Conservation (phyloP, 1,140 invertebrate species). For the Wasmannia auropunctata region DNA sequence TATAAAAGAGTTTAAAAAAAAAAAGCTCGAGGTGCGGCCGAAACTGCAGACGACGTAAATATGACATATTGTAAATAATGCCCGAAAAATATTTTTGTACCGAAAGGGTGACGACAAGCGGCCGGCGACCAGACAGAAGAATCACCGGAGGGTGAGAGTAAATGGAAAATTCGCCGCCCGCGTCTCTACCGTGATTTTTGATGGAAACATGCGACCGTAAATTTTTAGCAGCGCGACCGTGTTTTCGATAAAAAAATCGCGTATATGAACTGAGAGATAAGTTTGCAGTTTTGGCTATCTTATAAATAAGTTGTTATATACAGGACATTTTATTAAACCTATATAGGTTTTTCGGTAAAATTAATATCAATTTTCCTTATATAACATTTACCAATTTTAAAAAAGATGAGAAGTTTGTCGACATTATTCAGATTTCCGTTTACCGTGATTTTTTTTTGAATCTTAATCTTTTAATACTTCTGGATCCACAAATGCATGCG, state of each 20-base stretch:
- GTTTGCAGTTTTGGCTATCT: neutral
- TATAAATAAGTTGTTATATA: neutral
- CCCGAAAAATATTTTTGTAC: conserved; percentile 49
- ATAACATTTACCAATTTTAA: neutral
- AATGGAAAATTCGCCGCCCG: conserved; percentile 39
- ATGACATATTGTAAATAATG: conserved; percentile 50
- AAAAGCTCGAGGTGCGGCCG: neutral
- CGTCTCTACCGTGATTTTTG: conserved; percentile 25
- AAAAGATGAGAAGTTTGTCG: neutral
- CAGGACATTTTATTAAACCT: neutral
- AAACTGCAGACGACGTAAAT: conserved; percentile 54
- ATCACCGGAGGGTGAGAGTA: conserved; percentile 37
- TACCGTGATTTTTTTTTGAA: neutral
- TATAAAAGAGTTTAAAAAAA: neutral
- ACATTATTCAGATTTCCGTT: neutral
- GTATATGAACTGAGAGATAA: neutral
- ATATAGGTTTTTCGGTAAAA: neutral
- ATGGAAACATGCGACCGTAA: neutral
- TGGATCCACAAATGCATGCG: neutral
- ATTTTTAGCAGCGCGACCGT: neutral
- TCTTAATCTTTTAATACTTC: neutral
- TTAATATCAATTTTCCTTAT: neutral
- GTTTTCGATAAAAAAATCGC: neutral
- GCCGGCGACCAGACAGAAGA: conserved; percentile 14
- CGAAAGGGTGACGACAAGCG: conserved; percentile 20